Evolutionary conservation across 2,888 invertebrate genomes (phyloP), one percentile per base, ranked within the genome.

Genomic region (Bimastos eiseni): DNA sequence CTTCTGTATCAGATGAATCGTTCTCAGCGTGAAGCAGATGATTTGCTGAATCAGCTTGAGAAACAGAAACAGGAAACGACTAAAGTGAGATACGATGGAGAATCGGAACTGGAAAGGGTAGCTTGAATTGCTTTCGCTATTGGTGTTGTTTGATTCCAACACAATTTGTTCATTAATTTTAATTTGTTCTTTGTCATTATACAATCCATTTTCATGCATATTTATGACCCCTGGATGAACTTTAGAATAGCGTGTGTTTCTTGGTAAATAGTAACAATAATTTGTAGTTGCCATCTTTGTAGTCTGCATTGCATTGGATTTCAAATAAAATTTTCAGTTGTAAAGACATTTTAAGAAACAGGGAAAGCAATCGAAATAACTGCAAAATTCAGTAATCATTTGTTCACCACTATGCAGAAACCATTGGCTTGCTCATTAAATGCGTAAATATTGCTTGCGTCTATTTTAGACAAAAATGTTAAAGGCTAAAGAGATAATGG

Each of bases 91-190:
- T 92, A 93, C 90, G 94, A 94, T 49, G 93, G 93, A 41, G 93
- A 94, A 89, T 89, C 92, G 49, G 94, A 94, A 91, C 93, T 94
- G 90, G 94, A 94, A 92, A 94, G 93, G 94, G 94, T 94, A 92
- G 33, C 33, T 30, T 55, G 70, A n/a, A 3, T 70, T n/a, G 17
- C 70, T 70, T n/a, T 8, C 17, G 11, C 70, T 70, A 11, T 70
- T 70, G 30, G 11, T n/a, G n/a, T n/a, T 8, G 19, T 24, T 49
- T 24, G 1, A 49, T 49, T 49, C 49, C 5, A 21, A 6, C 49
- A 49, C 70, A 70, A 3, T 70, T n/a, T 70, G n/a, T 8, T n/a
- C 30, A 11, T 70, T 8, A 70, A 70, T n/a, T 49, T n/a, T 70
- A 70, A 70, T 70, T n/a, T 11, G 70, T 70, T 70, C 30, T 30